A percentile compares a stretch with the other conserved stretches of the same genome.
phyloP scores from a whole-genome alignment of 2,888 invertebrate species.

The Himalopsyche japonica region DNA sequence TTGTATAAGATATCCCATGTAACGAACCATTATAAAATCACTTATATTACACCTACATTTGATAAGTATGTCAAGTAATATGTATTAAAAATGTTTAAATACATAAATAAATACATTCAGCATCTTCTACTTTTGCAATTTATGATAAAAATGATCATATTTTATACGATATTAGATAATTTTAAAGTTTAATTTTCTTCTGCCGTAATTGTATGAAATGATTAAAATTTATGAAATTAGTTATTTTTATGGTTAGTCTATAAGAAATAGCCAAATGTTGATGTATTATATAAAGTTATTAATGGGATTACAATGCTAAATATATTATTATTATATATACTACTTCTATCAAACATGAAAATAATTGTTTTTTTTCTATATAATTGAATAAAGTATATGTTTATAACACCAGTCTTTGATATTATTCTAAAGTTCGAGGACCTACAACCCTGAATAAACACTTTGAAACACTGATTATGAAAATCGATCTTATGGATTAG shows the following conservation, averaged over 20 bases:
- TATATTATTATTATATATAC: not conserved
- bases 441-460: no score
- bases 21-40: no score
- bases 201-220: not conserved
- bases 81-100: no score
- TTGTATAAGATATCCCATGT: no score
- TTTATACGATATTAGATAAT: not conserved
- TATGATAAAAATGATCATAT: not conserved
- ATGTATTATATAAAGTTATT: conserved; percentile 33
- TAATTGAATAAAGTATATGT: conserved; percentile 21
- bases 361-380: conserved; percentile 26
- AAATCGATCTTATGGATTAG: no score
- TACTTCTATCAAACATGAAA: conserved; percentile 7
- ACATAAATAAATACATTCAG: not conserved
- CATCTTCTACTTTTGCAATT: not conserved
- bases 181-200: not conserved
- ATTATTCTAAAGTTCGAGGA: no score
- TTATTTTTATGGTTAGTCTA: not conserved
- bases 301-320: conserved; percentile 26
- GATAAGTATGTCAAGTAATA: no score
- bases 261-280: conserved; percentile 40
- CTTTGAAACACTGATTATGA: no score
- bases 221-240: not conserved
- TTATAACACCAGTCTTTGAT: conserved; percentile 8
- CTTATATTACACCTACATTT: no score